Conservation (phyloP, 2,113 vertebrate species). For the Scytalopus superciliaris region DNA sequence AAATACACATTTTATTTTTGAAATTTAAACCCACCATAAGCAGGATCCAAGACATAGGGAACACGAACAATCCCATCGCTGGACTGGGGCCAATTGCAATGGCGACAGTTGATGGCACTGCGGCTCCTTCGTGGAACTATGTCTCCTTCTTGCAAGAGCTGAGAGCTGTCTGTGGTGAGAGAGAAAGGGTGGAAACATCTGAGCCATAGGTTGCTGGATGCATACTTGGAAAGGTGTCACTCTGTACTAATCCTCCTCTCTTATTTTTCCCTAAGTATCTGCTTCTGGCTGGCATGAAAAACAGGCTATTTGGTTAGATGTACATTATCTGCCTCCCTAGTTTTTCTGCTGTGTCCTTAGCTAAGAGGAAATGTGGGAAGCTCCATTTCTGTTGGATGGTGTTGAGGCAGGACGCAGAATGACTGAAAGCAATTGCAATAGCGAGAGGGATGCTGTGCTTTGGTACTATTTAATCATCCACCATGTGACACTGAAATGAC, state of each 20-base stretch:
- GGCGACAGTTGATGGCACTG: conserved; percentile 79
- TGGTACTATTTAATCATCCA: not conserved
- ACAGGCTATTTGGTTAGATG: not conserved
- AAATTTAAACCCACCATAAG: conserved; percentile 72
- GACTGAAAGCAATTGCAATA: not conserved
- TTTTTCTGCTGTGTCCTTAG: not conserved
- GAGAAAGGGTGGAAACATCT: not conserved
- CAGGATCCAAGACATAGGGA: conserved; percentile 77
- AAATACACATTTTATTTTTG: not conserved
- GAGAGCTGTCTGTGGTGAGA: conserved; percentile 22
- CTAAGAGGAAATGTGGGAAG: not conserved
- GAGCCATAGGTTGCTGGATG: not conserved
- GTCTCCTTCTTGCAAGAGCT: conserved; percentile 73
- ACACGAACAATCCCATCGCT: conserved; percentile 80
- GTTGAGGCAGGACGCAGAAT: not conserved
- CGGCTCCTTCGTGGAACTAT: conserved; percentile 69
- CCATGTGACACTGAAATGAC: not conserved
- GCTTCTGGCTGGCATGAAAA: not conserved
- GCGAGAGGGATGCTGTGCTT: not conserved
- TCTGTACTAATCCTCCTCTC: not conserved
- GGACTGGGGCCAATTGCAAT: conserved; percentile 82
- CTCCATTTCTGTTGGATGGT: not conserved
- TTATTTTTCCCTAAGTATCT: not conserved
- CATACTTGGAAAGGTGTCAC: not conserved
- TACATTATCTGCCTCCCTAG: not conserved